Evolutionary conservation across 2,113 vertebrate genomes (phyloP), one percentile per base, ranked within the genome.

Genomic region (Oenanthe oenanthe): DNA sequence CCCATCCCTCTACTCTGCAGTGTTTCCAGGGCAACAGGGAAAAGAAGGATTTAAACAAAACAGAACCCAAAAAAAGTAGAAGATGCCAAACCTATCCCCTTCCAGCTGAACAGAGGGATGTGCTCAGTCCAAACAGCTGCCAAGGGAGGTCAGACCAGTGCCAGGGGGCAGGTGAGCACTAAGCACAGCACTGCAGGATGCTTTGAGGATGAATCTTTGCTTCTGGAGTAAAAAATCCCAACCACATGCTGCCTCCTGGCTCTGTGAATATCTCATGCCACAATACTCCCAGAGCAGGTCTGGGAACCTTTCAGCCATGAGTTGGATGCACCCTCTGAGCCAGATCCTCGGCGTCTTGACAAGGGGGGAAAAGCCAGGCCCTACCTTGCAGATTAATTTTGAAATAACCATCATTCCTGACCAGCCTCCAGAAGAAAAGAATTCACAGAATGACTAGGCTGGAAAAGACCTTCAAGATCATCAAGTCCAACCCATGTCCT

Each of bases 1-100:
- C 91, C 94, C 76, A 81, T 85, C 83, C 18, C 86, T 67, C 43
- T 21, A 73, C 86, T 74, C 89, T 73, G 54, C 58, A 36, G 50
- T 25, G 94, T 96, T 97, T 93, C 95, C 96, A 97, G 93, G 94
- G 85, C 60, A 97, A 97, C 51, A 8, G 58, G 47, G 24, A 86
- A 80, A 88, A 68, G 4, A 50, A 34, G 5, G 32, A 50, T 38
- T 42, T 48, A 68, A 75, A 13, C 42, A 74, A 40, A 95, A 60
- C 32, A 2, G 15, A 66, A 34, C 9, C 75, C 88, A 62, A 93
- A 42, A 47, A 57, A 36, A 68, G 79, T 76, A 47, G 86, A 86
- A 17, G 45, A n/a, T 31, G 73, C 40, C 56, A 91, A 87, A 38
- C 8, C 47, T 63, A 34, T 34, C 50, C 85, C n/a, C 24, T 93